Percentiles rank a stretch among this genome's conserved stretches.
Evolutionary conservation across 2,113 vertebrate species (phyloP).

Genomic region (Myxocyprinus asiaticus): DNA sequence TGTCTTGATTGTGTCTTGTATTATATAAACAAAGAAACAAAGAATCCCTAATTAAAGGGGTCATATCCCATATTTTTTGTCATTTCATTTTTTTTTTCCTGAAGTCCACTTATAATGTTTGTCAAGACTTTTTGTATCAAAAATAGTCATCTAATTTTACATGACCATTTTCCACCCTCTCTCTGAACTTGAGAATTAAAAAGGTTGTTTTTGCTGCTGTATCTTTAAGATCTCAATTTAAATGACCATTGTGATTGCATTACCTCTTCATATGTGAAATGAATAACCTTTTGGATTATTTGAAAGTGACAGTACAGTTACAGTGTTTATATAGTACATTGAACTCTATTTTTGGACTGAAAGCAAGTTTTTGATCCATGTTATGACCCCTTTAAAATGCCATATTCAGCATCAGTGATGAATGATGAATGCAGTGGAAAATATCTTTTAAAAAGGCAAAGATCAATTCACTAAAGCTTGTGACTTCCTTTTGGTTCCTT

Average conservation of each 20-base stretch:
- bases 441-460: background rate
- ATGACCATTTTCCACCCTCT: background rate
- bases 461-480: background rate
- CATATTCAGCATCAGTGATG: background rate
- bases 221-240: background rate
- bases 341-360: background rate
- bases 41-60: too few relatives aligned
- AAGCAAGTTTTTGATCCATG: background rate
- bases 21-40: too few relatives aligned
- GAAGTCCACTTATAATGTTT: background rate
- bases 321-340: background rate
- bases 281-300: background rate
- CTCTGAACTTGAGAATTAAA: background rate
- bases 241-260: background rate
- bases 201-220: background rate
- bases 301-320: too few relatives aligned
- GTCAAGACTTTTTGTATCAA: background rate
- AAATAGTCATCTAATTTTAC: background rate
- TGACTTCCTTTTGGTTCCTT: slow-evolving; percentile 11
- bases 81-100: too few relatives aligned
- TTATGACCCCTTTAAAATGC: background rate
- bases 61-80: too few relatives aligned
- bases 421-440: background rate
- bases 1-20: too few relatives aligned
- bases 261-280: background rate